Base-by-base conservation (phyloP, 2,797 vertebrate genomes). In the Gorsachius magnificus region DNA sequence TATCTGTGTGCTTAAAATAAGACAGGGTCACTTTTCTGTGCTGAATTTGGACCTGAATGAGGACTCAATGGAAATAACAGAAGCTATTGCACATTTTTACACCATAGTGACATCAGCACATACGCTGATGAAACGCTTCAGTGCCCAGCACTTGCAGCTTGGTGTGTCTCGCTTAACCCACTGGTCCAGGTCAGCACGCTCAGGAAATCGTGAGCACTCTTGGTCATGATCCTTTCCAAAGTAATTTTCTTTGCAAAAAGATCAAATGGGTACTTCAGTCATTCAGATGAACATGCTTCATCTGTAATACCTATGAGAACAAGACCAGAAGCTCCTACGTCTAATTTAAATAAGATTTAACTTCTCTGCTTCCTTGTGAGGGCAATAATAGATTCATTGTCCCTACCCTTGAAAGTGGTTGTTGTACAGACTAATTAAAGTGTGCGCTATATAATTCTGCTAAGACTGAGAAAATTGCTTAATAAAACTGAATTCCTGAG, bases 401-500 rank as follows among this genome's bases (percentile, higher is more conserved):
- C 45, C 48, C 57, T 85, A 4, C 57, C 77, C 68, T 29, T 66
- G 57, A 63, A 87, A 84, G 45, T 16, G 50, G 17, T 41, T 74
- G n/a, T 57, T 93, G 10, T n/a, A 53, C 83, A 71, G 77, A 26
- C 46, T 89, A 48, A 81, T 81, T 35, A 48, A 58, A 14, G 5
- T 77, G 19, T 31, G 28, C 48, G 28, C 53, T 66, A 22, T 50
- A 9, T 69, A 54, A 69, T 77, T 90, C 71, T 78, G 31, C 25
- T 51, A 78, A 91, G 38, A 58, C 24, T 36, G 28, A 71, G 53
- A 89, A 90, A 92, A 88, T 50, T 45, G 25, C 26, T 79, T 80
- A 64, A 79, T 82, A 41, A 85, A 84, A 82, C 22, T 68, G n/a
- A 89, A 93, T 93, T 95, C 70, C 45, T 64, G n/a, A 60, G 26